Percentiles rank a stretch among this genome's conserved stretches.
These are phyloP conservation scores for Tupaia chinensis DNA, from an alignment of 2,113 vertebrate species.

Conservation along the genomic window DNA sequence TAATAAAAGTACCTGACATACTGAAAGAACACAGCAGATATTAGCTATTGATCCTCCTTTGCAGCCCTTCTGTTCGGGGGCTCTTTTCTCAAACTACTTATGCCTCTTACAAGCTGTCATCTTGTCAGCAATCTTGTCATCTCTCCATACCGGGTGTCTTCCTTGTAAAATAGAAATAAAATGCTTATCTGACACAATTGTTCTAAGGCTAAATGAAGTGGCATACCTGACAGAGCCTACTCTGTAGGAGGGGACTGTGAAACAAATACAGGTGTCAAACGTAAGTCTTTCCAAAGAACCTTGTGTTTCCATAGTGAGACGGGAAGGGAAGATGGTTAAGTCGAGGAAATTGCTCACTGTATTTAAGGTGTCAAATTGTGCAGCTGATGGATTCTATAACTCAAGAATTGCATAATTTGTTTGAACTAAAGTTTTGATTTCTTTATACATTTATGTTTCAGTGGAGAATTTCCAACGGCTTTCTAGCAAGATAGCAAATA, in stretches of 20 bases:
- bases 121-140: not conserved
- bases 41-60: not conserved
- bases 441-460: conserved; percentile 38
- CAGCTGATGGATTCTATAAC: not conserved
- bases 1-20: not conserved
- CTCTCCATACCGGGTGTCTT: not conserved
- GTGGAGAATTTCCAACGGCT: conserved; percentile 19
- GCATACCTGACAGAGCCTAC: not conserved
- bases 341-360: not conserved
- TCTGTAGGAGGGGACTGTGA: not conserved
- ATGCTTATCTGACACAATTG: not conserved
- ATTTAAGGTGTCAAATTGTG: conserved; percentile 13
- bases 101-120: not conserved
- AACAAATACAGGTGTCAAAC: not conserved
- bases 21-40: not conserved
- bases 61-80: not conserved
- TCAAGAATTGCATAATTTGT: not conserved
- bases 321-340: not conserved
- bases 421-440: conserved; percentile 12
- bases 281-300: not conserved
- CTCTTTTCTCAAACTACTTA: not conserved
- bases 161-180: not conserved
- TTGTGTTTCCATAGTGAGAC: not conserved
- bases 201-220: not conserved
- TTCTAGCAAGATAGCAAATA: not conserved